Evolutionary conservation across 2,113 vertebrate genomes (phyloP), one percentile per base, ranked within the genome.

Genomic region (Nannobrachium achirus): DNA sequence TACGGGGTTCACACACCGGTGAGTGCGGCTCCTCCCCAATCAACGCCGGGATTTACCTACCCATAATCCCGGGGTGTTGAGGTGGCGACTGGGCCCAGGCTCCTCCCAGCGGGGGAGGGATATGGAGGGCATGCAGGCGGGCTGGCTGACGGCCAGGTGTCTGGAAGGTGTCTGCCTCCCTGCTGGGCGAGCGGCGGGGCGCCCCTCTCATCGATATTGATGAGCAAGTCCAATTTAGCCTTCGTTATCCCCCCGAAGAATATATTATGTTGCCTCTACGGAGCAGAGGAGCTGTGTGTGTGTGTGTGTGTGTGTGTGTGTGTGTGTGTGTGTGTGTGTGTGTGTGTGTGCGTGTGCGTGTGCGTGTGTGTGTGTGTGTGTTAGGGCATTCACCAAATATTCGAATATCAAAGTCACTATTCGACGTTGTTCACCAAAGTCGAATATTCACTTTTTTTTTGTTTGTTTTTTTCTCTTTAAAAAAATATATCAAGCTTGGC

Each of bases 81-180:
- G 38, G 3, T 7, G n/a, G 39, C 45, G 14, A 8, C 40, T 18
- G n/a, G 20, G 64, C 19, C 52, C 64, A 16, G 19, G 7, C 14
- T 66, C 19, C n/a, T 25, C 52, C 52, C 64, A 56, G 52, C 64
- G 56, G 52, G 42, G 33, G 8, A 15, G 18, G 64, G 64, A 56
- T 45, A n/a, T 44, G 39, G 39, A 55, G 49, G 18, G 33, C 33
- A 33, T 1, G 6, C 38, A 16, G 33, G 11, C 56, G n/a, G 38
- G 1, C 60, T 25, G 42, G 42, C 11, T 63, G 20, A 20, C 13
- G 44, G 45, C 25, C 25, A 33, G 60, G 45, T 5, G 25, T 45
- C 61, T 7, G 46, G 16, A 5, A 38, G 7, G 14, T 49, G 56
- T 63, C 45, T 45, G 38, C 7, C n/a, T 48, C 25, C 60, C 44